Percentiles rank a stretch among this genome's conserved stretches.
phyloP scores from a whole-genome alignment of 2,113 vertebrate genomes.

The Reinhardtius hippoglossoides region DNA sequence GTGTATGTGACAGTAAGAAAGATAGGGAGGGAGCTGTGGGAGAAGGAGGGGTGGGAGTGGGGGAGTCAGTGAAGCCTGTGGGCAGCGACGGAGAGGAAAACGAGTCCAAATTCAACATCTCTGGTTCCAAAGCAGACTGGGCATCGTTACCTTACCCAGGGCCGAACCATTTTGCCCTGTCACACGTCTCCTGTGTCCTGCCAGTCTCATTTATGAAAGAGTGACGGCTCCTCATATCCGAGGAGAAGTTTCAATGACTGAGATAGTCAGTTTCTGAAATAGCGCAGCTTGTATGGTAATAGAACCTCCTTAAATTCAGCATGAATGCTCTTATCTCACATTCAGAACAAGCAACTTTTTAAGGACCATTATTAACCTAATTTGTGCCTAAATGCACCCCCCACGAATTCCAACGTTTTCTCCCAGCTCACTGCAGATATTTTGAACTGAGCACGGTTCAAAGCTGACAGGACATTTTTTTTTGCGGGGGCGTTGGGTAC shows the following conservation, averaged over 20 bases:
- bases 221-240: slow-evolving; percentile 12
- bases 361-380: neutral
- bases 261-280: neutral
- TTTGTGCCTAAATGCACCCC: neutral
- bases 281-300: neutral
- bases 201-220: slow-evolving; percentile 21
- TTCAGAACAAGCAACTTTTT: too few relatives aligned
- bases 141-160: slow-evolving; percentile 2
- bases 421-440: neutral
- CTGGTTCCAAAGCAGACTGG: slow-evolving; percentile 15
- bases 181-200: slow-evolving; percentile 39
- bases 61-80: slow-evolving; percentile 48
- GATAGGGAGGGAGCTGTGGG: slow-evolving; percentile 40
- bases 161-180: slow-evolving; percentile 27
- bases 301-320: neutral
- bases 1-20: slow-evolving; percentile 66
- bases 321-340: too few relatives aligned
- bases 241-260: slow-evolving; percentile 21
- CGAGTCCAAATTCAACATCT: slow-evolving; percentile 46
- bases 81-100: slow-evolving; percentile 46
- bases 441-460: neutral
- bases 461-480: neutral
- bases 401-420: neutral
- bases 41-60: slow-evolving; percentile 31
- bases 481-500: neutral